phyloP scores from a whole-genome alignment of 1,140 invertebrate species.

The Bombus waltoni region DNA sequence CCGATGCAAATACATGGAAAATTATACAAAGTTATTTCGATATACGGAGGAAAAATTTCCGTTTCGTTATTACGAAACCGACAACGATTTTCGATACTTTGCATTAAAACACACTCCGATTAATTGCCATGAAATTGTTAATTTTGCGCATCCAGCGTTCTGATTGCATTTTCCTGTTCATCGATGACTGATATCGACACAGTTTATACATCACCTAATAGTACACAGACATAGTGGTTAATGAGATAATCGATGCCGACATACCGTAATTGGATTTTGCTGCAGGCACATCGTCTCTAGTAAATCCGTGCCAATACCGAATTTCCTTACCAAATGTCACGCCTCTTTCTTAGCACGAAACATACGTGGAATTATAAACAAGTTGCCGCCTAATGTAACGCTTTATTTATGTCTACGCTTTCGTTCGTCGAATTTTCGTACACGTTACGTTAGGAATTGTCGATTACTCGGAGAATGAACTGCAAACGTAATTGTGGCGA shows the following conservation, averaged over 20 bases:
- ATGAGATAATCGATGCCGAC: constrained; percentile 8
- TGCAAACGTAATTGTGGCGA: too few relatives aligned
- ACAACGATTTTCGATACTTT: background rate
- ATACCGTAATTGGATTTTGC: constrained; percentile 29
- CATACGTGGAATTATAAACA: rapidly evolving
- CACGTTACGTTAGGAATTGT: too few relatives aligned
- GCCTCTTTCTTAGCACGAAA: background rate
- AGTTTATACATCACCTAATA: constrained; percentile 16
- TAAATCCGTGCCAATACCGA: background rate
- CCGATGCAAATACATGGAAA: background rate
- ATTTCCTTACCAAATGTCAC: background rate
- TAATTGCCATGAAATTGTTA: constrained; percentile 14
- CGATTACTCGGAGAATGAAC: too few relatives aligned
- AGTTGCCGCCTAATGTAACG: too few relatives aligned
- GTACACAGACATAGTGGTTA: constrained; percentile 40
- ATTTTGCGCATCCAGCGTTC: background rate
- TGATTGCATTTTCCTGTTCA: constrained; percentile 23
- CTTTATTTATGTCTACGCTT: too few relatives aligned
- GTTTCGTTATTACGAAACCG: background rate
- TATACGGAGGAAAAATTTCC: background rate
- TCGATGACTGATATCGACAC: constrained; percentile 13
- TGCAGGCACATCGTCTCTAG: background rate
- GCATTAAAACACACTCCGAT: background rate
- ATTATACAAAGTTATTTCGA: background rate
- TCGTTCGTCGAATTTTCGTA: too few relatives aligned